These are phyloP conservation scores for Sinocyclocheilus maitianheensis DNA, from an alignment of 2,113 vertebrate genomes.

Conservation along the genomic window DNA sequence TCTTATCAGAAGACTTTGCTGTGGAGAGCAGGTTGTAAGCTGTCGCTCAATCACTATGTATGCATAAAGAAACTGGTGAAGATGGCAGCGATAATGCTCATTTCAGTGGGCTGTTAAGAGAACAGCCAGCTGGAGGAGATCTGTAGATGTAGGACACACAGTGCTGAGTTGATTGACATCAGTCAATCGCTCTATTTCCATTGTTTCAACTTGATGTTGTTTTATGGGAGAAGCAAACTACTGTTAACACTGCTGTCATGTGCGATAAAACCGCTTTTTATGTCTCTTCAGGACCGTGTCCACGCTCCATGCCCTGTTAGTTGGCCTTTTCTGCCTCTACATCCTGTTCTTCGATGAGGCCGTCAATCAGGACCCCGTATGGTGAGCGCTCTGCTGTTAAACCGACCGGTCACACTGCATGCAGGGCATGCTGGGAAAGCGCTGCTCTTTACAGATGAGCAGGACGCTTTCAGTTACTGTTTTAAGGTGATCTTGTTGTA, in stretches of 20 bases:
- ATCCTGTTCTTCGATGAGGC: constrained; percentile 88
- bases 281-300: constrained; percentile 87
- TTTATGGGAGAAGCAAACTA: neutral
- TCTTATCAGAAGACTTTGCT: constrained; percentile 5
- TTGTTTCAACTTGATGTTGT: neutral
- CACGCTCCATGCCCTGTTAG: constrained; percentile 89
- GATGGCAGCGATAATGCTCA: neutral
- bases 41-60: neutral
- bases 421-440: constrained; percentile 37
- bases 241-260: neutral
- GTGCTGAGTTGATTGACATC: neutral
- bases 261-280: neutral
- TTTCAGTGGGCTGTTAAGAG: neutral
- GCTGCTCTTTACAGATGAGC: neutral
- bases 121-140: neutral
- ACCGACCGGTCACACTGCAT: constrained; percentile 25
- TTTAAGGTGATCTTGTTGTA: neutral
- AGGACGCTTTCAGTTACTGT: constrained; percentile 13
- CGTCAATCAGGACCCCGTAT: constrained; percentile 86
- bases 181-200: neutral
- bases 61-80: neutral
- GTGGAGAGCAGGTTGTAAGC: constrained; percentile 9
- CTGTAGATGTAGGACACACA: neutral
- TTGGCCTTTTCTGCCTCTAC: constrained; percentile 88
- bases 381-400: constrained; percentile 78